phyloP scores from a whole-genome alignment of 1,140 invertebrate genomes.

The Zaprionus camerounensis region DNA sequence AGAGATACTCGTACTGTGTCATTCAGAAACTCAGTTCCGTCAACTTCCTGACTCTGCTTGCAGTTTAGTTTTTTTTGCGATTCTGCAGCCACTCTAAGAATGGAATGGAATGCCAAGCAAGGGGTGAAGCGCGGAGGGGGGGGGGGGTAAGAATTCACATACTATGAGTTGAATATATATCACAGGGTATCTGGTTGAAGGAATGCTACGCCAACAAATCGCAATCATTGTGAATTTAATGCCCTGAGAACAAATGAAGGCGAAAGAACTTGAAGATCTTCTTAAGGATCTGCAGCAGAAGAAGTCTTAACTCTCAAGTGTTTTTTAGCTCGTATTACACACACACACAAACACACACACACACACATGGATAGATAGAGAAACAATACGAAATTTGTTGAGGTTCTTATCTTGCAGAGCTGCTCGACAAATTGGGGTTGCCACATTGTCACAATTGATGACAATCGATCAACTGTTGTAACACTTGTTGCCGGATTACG shows the following conservation, averaged over 20 bases:
- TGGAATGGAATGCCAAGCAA: neutral
- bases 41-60: conserved; percentile 27
- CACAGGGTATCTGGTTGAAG: conserved; percentile 28
- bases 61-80: conserved; percentile 28
- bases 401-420: conserved; percentile 17
- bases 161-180: neutral
- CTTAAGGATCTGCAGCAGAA: conserved; percentile 2
- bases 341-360: neutral
- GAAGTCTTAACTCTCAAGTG: neutral
- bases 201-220: conserved; percentile 50
- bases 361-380: neutral
- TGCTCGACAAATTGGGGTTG: conserved; percentile 24
- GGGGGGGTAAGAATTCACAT: neutral
- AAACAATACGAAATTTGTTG: conserved; percentile 17
- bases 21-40: conserved; percentile 16
- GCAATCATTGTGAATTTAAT: conserved; percentile 16
- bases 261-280: conserved; percentile 1
- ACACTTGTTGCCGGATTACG: conserved; percentile 32
- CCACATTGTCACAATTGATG: conserved; percentile 33
- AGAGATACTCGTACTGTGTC: conserved; percentile 12
- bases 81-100: neutral
- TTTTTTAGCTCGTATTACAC: neutral
- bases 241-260: conserved; percentile 10
- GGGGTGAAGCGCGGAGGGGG: neutral
- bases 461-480: conserved; percentile 46